Evolutionary conservation across 2,888 invertebrate species (phyloP).

Genomic region (Rutpela maculata): DNA sequence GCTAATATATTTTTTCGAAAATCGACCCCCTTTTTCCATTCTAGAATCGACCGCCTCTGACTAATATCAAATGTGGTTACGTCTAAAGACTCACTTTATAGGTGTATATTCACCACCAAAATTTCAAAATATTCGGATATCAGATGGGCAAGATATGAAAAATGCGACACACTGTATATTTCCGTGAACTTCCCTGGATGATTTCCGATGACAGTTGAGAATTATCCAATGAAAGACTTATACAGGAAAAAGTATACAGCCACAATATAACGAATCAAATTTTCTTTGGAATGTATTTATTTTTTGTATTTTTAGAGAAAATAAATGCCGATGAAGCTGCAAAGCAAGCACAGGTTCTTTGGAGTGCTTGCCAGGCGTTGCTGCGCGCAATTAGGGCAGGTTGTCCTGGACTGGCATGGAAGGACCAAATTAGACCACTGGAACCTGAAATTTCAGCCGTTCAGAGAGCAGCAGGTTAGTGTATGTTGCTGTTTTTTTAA

Average conservation of each 20-base stretch:
- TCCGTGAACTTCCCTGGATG: background rate
- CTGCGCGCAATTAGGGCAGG: constrained; percentile 84
- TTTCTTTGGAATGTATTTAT: background rate
- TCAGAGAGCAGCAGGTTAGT: constrained; percentile 82
- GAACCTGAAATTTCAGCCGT: constrained; percentile 84
- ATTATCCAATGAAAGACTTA: background rate
- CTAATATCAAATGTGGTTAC: too few relatives aligned
- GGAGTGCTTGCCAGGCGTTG: constrained; percentile 95
- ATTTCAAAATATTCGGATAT: too few relatives aligned
- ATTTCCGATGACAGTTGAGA: background rate
- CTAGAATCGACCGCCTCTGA: too few relatives aligned
- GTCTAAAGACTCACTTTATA: too few relatives aligned
- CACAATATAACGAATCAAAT: background rate
- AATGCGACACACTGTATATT: too few relatives aligned
- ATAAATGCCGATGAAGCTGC: constrained; percentile 84
- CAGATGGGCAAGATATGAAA: too few relatives aligned
- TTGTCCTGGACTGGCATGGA: constrained; percentile 77
- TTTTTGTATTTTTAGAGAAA: constrained; percentile 75
- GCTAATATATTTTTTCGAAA: too few relatives aligned
- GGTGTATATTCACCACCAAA: too few relatives aligned
- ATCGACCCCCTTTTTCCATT: too few relatives aligned
- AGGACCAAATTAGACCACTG: constrained; percentile 79
- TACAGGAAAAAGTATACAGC: background rate
- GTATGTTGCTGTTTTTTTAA: constrained; percentile 20
- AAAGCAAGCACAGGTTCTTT: constrained; percentile 90